Conservation (phyloP, 2,888 invertebrate genomes). For the Eucera pruinosa region DNA sequence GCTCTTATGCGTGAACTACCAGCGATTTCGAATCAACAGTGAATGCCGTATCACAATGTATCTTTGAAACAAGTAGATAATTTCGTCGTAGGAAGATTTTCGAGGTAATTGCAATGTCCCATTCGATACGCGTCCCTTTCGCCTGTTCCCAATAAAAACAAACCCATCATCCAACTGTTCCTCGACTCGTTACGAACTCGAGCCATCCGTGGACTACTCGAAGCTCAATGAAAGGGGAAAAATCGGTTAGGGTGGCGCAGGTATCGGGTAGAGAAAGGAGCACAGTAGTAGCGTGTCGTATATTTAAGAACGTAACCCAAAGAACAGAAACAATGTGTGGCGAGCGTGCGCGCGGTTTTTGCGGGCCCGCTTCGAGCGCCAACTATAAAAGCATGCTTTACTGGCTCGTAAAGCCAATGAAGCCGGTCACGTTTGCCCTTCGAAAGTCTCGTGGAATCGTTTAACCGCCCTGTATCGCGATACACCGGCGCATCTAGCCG, state of each 20-base stretch:
- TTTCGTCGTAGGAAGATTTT: too few species aligned
- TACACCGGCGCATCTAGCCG: slow-evolving; percentile 69
- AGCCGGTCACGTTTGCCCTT: slow-evolving; percentile 82
- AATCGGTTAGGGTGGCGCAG: too few species aligned
- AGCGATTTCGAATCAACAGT: too few species aligned
- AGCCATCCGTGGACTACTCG: background rate
- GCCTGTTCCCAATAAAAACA: too few species aligned
- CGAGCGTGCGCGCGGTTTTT: slow-evolving; percentile 41
- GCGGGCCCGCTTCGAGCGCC: slow-evolving; percentile 63
- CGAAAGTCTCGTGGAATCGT: slow-evolving; percentile 72
- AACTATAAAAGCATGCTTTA: slow-evolving; percentile 82
- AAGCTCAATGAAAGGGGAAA: background rate
- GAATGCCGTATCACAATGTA: too few species aligned
- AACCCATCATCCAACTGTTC: too few species aligned
- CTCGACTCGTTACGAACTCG: background rate
- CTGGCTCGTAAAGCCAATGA: slow-evolving; percentile 82
- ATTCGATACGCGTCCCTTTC: too few species aligned
- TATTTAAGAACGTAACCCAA: slow-evolving; percentile 53
- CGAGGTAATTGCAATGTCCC: too few species aligned
- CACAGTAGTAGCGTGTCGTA: slow-evolving; percentile 39
- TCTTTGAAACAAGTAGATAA: too few species aligned
- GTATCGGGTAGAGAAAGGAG: background rate
- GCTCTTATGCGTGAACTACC: too few species aligned
- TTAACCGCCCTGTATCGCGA: slow-evolving; percentile 66
- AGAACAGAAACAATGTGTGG: slow-evolving; percentile 50